These are phyloP conservation scores for Thripadectes ignobilis DNA, from an alignment of 2,797 vertebrate genomes.

Conservation along the genomic window DNA sequence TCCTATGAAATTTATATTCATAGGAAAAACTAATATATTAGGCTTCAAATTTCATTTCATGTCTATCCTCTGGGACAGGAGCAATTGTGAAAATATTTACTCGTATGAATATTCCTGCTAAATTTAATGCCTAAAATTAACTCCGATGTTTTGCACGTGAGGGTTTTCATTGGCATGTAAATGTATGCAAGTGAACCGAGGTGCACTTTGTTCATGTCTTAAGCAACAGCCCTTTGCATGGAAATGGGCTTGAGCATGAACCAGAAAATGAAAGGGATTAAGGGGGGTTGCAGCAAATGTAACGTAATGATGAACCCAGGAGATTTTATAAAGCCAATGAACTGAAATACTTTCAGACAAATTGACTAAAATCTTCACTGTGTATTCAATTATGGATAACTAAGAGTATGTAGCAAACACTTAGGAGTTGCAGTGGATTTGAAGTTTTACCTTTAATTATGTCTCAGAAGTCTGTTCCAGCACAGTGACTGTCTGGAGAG, in stretches of 20 bases:
- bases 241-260: background rate
- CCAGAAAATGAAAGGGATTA: background rate
- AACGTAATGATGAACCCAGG: background rate
- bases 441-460: conserved; percentile 21
- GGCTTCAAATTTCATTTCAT: background rate
- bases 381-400: background rate
- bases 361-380: conserved; percentile 4
- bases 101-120: background rate
- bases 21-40: background rate
- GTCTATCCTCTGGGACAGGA: background rate
- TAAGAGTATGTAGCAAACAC: background rate
- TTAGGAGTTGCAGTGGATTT: background rate
- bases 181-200: background rate
- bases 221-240: background rate
- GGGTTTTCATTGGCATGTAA: background rate
- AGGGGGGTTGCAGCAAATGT: background rate
- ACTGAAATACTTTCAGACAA: conserved; percentile 23
- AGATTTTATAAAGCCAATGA: conserved; percentile 20
- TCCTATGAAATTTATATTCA: background rate
- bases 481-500: background rate
- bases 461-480: background rate
- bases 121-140: background rate
- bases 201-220: background rate
- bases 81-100: conserved; percentile 29
- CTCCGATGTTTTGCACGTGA: background rate